Evolutionary conservation across 1,140 invertebrate species (phyloP).

Genomic region (Drosophila ficusphila): DNA sequence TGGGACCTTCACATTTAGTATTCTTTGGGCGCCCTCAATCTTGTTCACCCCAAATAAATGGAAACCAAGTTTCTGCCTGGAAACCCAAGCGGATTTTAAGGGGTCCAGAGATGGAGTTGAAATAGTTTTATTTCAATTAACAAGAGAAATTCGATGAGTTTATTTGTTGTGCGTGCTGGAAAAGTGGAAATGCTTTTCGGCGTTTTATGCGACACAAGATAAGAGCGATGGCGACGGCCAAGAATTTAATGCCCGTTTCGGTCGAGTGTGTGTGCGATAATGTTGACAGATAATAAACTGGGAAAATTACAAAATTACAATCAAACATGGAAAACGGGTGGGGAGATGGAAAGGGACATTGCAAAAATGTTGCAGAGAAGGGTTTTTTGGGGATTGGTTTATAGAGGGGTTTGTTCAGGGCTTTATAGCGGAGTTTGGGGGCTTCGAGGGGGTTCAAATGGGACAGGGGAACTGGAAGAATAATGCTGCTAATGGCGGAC

Average conservation of each 20-base stretch:
- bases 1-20: background rate
- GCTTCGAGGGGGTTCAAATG: background rate
- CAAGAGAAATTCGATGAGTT: constrained; percentile 82
- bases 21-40: no score
- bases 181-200: constrained; percentile 27
- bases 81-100: background rate
- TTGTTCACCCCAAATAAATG: constrained; percentile 11
- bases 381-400: background rate
- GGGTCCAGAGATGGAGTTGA: constrained; percentile 17
- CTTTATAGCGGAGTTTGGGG: background rate
- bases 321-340: constrained; percentile 42
- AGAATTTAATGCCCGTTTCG: constrained; percentile 61
- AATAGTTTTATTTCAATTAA: constrained; percentile 83
- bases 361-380: constrained; percentile 39
- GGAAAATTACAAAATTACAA: constrained; percentile 82
- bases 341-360: constrained; percentile 9
- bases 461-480: constrained; percentile 3
- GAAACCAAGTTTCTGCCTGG: constrained; percentile 10
- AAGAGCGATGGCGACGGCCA: constrained; percentile 73
- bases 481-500: constrained; percentile 71
- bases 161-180: constrained; percentile 62
- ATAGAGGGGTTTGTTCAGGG: background rate
- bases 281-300: constrained; percentile 82
- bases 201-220: constrained; percentile 80
- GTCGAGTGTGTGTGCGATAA: constrained; percentile 69